These are phyloP conservation scores for Eupristina koningsbergeri DNA, from an alignment of 1,140 invertebrate species.

Conservation along the genomic window DNA sequence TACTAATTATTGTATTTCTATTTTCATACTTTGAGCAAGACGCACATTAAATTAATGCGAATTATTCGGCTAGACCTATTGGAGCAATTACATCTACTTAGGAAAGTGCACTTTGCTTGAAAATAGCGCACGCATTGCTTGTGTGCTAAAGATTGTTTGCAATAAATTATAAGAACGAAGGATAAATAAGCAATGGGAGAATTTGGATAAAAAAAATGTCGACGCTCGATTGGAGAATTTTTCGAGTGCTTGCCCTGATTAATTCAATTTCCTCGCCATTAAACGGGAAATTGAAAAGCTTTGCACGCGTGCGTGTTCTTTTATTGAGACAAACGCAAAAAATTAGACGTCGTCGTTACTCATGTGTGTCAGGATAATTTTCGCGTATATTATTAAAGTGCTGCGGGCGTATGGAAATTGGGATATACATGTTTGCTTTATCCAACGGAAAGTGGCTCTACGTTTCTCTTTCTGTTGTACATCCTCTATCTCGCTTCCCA, in stretches of 20 bases:
- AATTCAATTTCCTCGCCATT: neutral
- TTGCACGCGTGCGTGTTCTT: neutral
- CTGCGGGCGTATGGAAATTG: constrained; percentile 35
- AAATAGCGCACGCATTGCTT: neutral
- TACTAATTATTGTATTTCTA: neutral
- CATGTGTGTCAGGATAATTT: constrained; percentile 8
- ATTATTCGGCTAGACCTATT: neutral
- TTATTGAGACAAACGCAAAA: constrained; percentile 3
- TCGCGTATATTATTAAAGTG: constrained; percentile 42
- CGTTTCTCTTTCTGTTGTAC: constrained; percentile 9
- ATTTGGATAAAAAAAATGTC: neutral
- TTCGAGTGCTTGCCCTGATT: neutral
- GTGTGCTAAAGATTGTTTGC: neutral
- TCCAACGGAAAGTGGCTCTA: constrained; percentile 22
- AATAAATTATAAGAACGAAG: neutral
- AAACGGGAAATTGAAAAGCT: constrained; percentile 2
- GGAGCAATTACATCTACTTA: neutral
- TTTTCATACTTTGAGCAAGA: neutral
- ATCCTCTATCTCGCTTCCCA: neutral
- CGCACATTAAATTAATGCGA: neutral
- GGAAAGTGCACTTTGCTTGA: neutral
- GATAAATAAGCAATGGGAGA: neutral
- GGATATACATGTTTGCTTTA: constrained; percentile 46
- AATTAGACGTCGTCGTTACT: constrained; percentile 24
- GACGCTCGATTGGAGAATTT: neutral